Base-by-base conservation (phyloP, 2,113 vertebrate genomes). In the Mastomys coucha region DNA sequence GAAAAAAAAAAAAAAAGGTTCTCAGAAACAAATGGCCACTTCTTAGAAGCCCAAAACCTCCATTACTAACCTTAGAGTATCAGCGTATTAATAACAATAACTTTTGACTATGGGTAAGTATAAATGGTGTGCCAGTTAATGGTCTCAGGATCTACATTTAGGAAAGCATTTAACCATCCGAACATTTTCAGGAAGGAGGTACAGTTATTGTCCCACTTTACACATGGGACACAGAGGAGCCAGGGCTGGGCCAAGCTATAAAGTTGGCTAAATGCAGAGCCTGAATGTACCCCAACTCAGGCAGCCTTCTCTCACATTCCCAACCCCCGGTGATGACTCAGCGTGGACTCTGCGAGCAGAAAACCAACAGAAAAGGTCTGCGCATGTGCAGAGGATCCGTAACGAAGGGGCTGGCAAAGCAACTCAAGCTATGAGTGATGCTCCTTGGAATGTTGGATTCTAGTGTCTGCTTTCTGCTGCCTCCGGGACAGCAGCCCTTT, bases 381-480 rank as follows among this genome's bases (percentile, higher is more conserved):
- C 6, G 5, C 28, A 10, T 60, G 69, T 63, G n/a, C 36, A 73
- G 81, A 94, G 92, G 89, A 69, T 26, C 0, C 6, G 6, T 39
- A 12, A 36, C 31, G 12, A 94, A 78, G 17, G 31, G 42, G 33
- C 36, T 58, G 49, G 36, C 63, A 45, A 89, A 89, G 8, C 58
- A 65, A 87, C 14, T 42, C 19, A 9, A 49, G 31, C 72, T 14
- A 10, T 73, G 86, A 72, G 12, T 12, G 28, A 49, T 0, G 10
- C 2, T 26, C n/a, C 26, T 17, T 9, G 12, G 0, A 28, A 76
- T 3, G 42, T 26, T 60, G 24, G 60, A 58, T 10, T 28, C 33
- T 8, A 69, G 12, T 0, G 13, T 19, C 0, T 31, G 24, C 0
- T 31, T 0, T 0, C 33, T 4, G 26, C 77, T 45, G 26, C 12